Evolutionary conservation across 2,888 invertebrate genomes (phyloP), one percentile per base, ranked within the genome.

Genomic region (Diploptera punctata): DNA sequence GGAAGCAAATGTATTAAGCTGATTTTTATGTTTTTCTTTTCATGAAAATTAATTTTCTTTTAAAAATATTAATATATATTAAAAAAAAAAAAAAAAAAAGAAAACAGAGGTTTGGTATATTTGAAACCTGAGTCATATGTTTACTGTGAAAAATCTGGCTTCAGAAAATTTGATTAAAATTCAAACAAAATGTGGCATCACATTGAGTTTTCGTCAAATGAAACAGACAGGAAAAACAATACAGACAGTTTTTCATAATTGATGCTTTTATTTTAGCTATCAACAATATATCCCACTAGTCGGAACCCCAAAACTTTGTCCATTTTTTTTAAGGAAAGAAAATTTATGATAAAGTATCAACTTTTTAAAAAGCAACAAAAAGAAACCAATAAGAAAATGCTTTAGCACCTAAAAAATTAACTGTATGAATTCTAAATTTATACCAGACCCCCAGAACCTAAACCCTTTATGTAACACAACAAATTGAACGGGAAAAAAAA

Each of bases 211-310:
- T n/a, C n/a, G n/a, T n/a, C n/a, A n/a, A n/a, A n/a, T n/a, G n/a
- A n/a, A n/a, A n/a, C n/a, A n/a, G n/a, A n/a, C n/a, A n/a, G n/a
- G n/a, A n/a, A n/a, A n/a, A n/a, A n/a, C n/a, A n/a, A n/a, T n/a
- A n/a, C n/a, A n/a, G n/a, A n/a, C n/a, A 33, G 44, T 19, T 24
- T 65, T 67, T 44, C 26, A 44, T 69, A 73, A 70, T 71, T 75
- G 73, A 75, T 75, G 70, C 70, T 74, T 75, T 74, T 75, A 74
- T 75, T 75, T n/a, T 73, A 75, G 75, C 75, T 74, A 73, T 74
- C 75, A 75, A 75, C 75, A 75, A 75, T 75, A 71, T 73, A 73
- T 75, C 75, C 74, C 75, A 74, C 75, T 74, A 74, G 75, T 74
- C 75, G 74, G 75, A 75, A 73, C 73, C 60, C 49, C 67, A 60